These are phyloP conservation scores for Eleutherodactylus coqui DNA, from an alignment of 2,797 vertebrate genomes.

Conservation along the genomic window DNA sequence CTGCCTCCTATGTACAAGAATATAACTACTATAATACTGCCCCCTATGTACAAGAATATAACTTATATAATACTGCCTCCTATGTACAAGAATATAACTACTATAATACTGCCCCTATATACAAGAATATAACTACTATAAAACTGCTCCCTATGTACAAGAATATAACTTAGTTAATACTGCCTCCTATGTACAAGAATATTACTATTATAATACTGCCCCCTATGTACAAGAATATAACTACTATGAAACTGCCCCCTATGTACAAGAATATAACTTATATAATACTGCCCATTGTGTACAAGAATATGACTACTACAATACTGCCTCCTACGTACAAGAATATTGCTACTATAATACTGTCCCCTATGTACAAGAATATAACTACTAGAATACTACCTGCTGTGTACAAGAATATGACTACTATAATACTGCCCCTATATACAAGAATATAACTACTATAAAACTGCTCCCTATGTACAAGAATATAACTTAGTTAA, in stretches of 20 bases:
- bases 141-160: neutral
- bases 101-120: neutral
- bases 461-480: too few relatives aligned
- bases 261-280: conserved; percentile 10
- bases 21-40: conserved; percentile 17
- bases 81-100: conserved; percentile 17
- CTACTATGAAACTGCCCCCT: neutral
- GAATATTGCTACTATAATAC: neutral
- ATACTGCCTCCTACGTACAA: neutral
- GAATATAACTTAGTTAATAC: neutral
- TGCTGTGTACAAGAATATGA: too few relatives aligned
- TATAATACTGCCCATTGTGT: conserved; percentile 6
- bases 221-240: conserved; percentile 3
- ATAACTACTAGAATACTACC: too few relatives aligned
- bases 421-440: too few relatives aligned
- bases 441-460: neutral
- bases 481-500: too few relatives aligned
- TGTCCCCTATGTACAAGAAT: neutral
- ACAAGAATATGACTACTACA: conserved; percentile 8
- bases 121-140: conserved; percentile 19
- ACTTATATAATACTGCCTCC: neutral
- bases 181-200: neutral
- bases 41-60: conserved; percentile 8
- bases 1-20: conserved; percentile 3
- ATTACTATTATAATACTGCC: conserved; percentile 15